These are phyloP conservation scores for Eugnorisma glareosa DNA, from an alignment of 2,888 invertebrate genomes.

Conservation along the genomic window DNA sequence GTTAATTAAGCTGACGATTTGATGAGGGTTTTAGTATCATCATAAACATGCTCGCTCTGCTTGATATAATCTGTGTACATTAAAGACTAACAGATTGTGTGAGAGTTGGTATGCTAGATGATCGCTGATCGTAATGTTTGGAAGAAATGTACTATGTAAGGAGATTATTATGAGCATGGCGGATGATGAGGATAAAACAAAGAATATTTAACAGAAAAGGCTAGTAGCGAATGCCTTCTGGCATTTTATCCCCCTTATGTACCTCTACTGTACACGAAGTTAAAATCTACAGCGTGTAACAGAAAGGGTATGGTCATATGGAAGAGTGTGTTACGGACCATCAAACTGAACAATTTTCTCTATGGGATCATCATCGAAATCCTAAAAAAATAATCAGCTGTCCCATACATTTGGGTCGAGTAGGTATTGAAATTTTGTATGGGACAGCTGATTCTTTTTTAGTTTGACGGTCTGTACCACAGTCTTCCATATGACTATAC, in stretches of 20 bases:
- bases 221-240: neutral
- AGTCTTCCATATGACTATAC: no score
- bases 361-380: no score
- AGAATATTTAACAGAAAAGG: neutral
- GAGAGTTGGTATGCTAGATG: neutral
- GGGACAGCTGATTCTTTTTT: no score
- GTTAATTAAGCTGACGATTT: slow-evolving; percentile 29
- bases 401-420: no score
- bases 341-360: no score
- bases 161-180: neutral
- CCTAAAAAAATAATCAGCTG: no score
- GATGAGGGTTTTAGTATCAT: slow-evolving; percentile 4
- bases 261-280: no score
- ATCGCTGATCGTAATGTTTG: neutral
- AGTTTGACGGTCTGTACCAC: no score
- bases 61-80: neutral
- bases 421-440: no score
- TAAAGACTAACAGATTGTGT: neutral
- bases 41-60: neutral
- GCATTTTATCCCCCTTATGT: neutral
- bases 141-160: neutral
- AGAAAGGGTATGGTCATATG: no score
- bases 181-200: neutral
- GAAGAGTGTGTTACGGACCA: no score
- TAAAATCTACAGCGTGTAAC: no score